These are phyloP conservation scores for Serrognathus titanus DNA, from an alignment of 2,888 invertebrate genomes.

Conservation along the genomic window DNA sequence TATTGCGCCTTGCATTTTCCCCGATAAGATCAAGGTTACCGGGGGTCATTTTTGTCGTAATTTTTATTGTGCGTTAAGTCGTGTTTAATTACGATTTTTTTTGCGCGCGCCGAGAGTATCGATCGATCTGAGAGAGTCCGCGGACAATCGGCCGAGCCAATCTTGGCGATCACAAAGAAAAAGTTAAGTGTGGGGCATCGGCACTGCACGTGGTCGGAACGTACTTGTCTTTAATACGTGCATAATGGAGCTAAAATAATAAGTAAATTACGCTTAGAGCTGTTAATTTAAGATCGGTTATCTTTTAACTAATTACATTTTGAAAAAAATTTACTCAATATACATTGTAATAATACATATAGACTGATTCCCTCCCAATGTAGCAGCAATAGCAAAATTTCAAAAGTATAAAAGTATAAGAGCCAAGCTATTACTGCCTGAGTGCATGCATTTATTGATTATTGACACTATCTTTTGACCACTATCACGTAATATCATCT, in stretches of 20 bases:
- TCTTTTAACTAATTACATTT: too few species aligned
- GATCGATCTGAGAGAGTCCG: neutral
- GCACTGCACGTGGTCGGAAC: too few species aligned
- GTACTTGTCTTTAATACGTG: too few species aligned
- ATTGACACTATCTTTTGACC: neutral
- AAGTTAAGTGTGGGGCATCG: too few species aligned
- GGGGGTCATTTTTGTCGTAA: constrained; percentile 4
- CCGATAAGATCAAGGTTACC: constrained; percentile 6
- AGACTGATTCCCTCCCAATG: too few species aligned
- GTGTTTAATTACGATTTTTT: constrained; percentile 2
- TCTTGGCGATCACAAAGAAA: neutral
- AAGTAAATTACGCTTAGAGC: too few species aligned
- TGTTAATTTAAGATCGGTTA: too few species aligned
- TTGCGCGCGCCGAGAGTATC: neutral
- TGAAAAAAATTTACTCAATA: too few species aligned
- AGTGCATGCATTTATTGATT: neutral
- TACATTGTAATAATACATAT: neutral
- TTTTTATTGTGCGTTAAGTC: neutral
- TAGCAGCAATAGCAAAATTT: too few species aligned
- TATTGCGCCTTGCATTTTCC: constrained; percentile 4
- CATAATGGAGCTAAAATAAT: too few species aligned
- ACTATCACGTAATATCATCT: too few species aligned
- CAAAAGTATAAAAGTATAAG: too few species aligned
- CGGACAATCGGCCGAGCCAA: neutral
- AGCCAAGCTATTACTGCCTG: neutral